These are phyloP conservation scores for Oriolus oriolus DNA, from an alignment of 2,113 vertebrate species.

Conservation along the genomic window DNA sequence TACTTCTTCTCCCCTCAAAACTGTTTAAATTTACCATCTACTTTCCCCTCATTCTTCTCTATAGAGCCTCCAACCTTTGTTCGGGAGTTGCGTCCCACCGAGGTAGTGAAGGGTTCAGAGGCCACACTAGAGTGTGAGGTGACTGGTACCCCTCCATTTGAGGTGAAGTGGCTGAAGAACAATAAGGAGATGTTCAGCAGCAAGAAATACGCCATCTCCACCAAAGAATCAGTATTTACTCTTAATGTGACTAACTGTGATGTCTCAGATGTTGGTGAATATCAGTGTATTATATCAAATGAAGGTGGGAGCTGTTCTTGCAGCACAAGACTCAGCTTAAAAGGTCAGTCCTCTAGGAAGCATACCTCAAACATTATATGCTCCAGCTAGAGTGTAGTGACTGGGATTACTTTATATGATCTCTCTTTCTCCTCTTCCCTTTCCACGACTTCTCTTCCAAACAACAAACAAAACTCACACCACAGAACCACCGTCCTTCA, in stretches of 20 bases:
- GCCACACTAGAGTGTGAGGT: conserved; percentile 84
- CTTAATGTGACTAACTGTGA: conserved; percentile 88
- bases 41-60: conserved; percentile 2
- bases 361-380: not conserved
- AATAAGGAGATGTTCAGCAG: conserved; percentile 89
- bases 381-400: not conserved
- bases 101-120: conserved; percentile 84
- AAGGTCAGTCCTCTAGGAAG: conserved; percentile 82
- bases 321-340: conserved; percentile 82
- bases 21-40: not conserved
- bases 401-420: not conserved
- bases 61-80: conserved; percentile 89
- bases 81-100: conserved; percentile 75
- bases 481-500: conserved; percentile 88
- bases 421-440: conserved; percentile 38
- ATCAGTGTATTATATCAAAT: conserved; percentile 88
- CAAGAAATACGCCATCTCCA: conserved; percentile 85
- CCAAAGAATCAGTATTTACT: conserved; percentile 74
- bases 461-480: conserved; percentile 8
- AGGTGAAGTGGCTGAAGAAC: conserved; percentile 92
- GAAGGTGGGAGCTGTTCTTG: conserved; percentile 90
- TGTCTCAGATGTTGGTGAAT: conserved; percentile 87
- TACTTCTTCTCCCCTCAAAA: not conserved
- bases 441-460: not conserved
- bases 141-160: conserved; percentile 85